Percentiles rank a stretch among this genome's conserved stretches.
Conservation (phyloP, 1,140 invertebrate species). For the Protaetia brevitarsis region DNA sequence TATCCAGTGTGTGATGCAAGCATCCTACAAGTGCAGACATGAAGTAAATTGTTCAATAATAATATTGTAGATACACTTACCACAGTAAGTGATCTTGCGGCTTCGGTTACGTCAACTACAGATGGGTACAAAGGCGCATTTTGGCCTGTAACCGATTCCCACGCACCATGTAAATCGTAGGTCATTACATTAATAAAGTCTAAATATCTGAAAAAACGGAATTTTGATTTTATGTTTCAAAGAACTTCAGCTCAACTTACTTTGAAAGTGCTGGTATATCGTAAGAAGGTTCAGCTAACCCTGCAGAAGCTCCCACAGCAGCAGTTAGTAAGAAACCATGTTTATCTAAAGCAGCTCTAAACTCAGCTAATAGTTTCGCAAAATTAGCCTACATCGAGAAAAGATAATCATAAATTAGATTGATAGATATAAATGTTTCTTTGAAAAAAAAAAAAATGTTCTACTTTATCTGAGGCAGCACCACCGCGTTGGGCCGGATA, state of each 20-base stretch:
- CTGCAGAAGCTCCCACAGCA: slow-evolving; percentile 33
- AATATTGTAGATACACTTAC: not conserved
- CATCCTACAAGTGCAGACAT: slow-evolving; percentile 32
- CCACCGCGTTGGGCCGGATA: slow-evolving; percentile 70
- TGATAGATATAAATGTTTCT: not conserved
- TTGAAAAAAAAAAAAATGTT: no score
- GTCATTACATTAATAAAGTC: slow-evolving; percentile 4
- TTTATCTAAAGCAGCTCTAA: slow-evolving; percentile 31
- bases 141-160: slow-evolving; percentile 12
- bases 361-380: slow-evolving; percentile 32
- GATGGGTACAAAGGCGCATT: not conserved
- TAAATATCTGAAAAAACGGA: not conserved
- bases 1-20: slow-evolving; percentile 45
- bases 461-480: slow-evolving; percentile 48
- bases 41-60: not conserved
- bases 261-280: slow-evolving; percentile 57
- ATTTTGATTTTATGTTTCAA: not conserved
- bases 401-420: not conserved
- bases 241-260: not conserved
- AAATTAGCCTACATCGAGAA: slow-evolving; percentile 35
- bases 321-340: slow-evolving; percentile 32
- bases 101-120: slow-evolving; percentile 38
- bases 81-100: slow-evolving; percentile 24
- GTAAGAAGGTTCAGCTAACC: slow-evolving; percentile 59
- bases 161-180: not conserved